These are phyloP conservation scores for Eulemur rufifrons DNA, from an alignment of 2,113 vertebrate species.

Conservation along the genomic window DNA sequence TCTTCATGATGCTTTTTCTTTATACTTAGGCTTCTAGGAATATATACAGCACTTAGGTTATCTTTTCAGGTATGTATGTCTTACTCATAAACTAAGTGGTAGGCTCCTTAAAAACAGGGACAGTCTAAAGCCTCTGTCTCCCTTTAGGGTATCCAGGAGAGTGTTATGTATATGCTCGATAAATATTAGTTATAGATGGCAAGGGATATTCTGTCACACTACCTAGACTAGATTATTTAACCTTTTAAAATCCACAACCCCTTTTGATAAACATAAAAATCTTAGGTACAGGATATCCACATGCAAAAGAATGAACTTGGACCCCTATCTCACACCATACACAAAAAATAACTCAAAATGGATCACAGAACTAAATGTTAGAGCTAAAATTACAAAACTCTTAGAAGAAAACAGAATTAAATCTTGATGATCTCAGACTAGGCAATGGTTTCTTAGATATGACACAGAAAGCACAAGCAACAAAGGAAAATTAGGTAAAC, in stretches of 20 bases:
- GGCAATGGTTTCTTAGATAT: not conserved
- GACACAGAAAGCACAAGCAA: not conserved
- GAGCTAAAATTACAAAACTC: slow-evolving; percentile 13
- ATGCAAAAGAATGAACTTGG: not conserved
- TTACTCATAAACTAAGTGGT: not conserved
- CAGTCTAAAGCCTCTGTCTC: not conserved
- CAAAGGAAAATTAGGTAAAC: not conserved
- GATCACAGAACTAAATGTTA: not conserved
- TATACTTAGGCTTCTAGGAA: not conserved
- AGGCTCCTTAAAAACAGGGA: not conserved
- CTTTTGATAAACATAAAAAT: slow-evolving; percentile 21
- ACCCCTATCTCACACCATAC: not conserved
- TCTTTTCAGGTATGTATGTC: not conserved
- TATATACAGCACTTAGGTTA: not conserved
- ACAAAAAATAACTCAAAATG: not conserved
- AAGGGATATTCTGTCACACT: not conserved
- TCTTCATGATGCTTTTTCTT: not conserved
- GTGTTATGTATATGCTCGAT: not conserved
- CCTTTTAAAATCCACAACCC: not conserved
- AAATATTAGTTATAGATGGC: not conserved
- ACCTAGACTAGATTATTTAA: not conserved
- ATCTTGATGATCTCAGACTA: not conserved
- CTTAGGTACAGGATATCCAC: not conserved
- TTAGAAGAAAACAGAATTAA: not conserved
- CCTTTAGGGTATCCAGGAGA: not conserved